These are phyloP conservation scores for Drosophila jambulina DNA, from an alignment of 1,140 invertebrate genomes.

Conservation along the genomic window DNA sequence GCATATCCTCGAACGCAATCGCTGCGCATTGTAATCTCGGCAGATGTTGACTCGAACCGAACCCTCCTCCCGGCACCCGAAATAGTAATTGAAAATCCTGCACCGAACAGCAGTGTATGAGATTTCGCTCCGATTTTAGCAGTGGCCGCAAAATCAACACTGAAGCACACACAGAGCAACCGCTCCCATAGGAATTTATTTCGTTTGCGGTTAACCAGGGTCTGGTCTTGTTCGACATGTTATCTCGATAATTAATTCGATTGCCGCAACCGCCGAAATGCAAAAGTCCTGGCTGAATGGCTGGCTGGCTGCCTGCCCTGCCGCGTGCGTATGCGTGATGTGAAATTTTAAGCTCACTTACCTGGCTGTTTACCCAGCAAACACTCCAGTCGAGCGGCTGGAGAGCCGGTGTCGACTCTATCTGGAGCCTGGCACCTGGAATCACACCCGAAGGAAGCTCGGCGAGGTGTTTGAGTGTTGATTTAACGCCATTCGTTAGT, in stretches of 20 bases:
- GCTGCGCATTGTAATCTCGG: slow-evolving; percentile 34
- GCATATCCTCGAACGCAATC: slow-evolving; percentile 30
- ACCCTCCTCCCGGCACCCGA: background rate
- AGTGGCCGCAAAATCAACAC: slow-evolving; percentile 36
- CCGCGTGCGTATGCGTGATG: slow-evolving; percentile 68
- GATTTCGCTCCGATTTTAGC: slow-evolving; percentile 20
- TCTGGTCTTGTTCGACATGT: slow-evolving; percentile 30
- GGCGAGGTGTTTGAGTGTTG: slow-evolving; percentile 26
- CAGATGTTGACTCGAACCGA: slow-evolving; percentile 9
- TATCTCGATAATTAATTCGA: slow-evolving; percentile 56
- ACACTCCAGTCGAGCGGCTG: slow-evolving; percentile 15
- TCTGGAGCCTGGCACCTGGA: slow-evolving; percentile 9
- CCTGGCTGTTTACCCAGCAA: slow-evolving; percentile 26
- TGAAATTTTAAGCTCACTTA: slow-evolving; percentile 45
- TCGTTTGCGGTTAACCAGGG: slow-evolving; percentile 40
- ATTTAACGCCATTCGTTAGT: slow-evolving; percentile 38
- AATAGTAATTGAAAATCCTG: slow-evolving; percentile 24
- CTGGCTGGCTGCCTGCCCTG: slow-evolving; percentile 8
- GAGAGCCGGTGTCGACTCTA: slow-evolving; percentile 26
- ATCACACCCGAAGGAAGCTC: slow-evolving; percentile 24
- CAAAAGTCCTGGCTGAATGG: slow-evolving; percentile 21
- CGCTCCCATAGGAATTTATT: slow-evolving; percentile 33
- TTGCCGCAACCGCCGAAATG: slow-evolving; percentile 35
- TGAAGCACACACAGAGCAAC: slow-evolving; percentile 12
- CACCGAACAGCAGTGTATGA: slow-evolving; percentile 5